Evolutionary conservation across 2,888 invertebrate genomes (phyloP).

Genomic region (Cataglyphis albicans): DNA sequence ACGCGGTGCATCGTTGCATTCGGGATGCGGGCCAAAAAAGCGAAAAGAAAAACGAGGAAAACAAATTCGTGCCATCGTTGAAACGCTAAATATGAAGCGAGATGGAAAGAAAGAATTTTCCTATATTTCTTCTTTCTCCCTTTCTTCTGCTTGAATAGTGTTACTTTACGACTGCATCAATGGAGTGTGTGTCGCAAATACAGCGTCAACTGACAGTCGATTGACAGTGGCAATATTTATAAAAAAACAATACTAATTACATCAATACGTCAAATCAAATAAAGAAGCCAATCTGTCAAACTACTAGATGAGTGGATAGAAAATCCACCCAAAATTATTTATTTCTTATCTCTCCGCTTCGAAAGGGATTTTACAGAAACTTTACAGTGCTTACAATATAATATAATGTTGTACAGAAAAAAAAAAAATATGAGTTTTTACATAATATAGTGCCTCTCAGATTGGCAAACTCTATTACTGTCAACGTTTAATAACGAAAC

Average conservation of each 20-base stretch:
- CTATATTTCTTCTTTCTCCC: not conserved
- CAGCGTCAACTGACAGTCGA: not conserved
- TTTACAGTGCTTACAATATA: no score
- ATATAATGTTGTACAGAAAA: no score
- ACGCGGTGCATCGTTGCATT: not conserved
- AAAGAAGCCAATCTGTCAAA: no score
- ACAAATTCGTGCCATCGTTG: slow-evolving; percentile 32
- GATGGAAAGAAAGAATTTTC: slow-evolving; percentile 35
- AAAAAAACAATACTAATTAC: not conserved
- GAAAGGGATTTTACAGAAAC: no score
- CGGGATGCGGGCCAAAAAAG: not conserved
- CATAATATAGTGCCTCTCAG: no score
- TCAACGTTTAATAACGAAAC: slow-evolving; percentile 67
- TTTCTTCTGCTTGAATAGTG: not conserved
- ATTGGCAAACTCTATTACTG: not conserved
- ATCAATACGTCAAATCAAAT: slow-evolving; percentile 1
- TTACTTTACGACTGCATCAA: not conserved
- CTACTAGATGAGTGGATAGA: no score
- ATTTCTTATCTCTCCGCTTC: no score
- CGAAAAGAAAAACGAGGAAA: not conserved
- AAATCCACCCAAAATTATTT: no score
- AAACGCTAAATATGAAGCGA: slow-evolving; percentile 56
- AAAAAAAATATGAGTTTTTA: no score
- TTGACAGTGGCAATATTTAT: not conserved
- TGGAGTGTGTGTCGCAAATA: slow-evolving; percentile 15